Base-by-base conservation (phyloP, 1,140 invertebrate genomes). In the Caenorhabditis tropicalis region DNA sequence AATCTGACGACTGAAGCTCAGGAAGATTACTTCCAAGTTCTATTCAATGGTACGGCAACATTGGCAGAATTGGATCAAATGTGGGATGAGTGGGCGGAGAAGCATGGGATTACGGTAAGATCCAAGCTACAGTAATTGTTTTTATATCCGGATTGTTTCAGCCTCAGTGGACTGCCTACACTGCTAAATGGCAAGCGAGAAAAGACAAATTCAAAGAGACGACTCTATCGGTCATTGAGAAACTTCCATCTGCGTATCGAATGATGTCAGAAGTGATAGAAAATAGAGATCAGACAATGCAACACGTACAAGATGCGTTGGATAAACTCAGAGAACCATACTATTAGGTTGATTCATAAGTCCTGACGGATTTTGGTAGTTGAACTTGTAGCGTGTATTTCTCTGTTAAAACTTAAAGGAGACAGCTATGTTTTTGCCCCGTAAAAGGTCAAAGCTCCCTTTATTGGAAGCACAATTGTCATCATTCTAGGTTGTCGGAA, bases 1-100 rank as follows among this genome's bases (percentile, higher is more conserved):
- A 74, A 74, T 74, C 21, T 74, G 33, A 74, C 65, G 6, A 5
- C 27, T 3, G 65, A 74, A 43, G 65, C 36, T 46, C 65, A 74
- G 33, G 29, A 43, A 19, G 65, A 74, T 10, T 74, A 74, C 15
- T 74, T 74, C n/a, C 19, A 21, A 43, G 43, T 43, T 12, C n/a
- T 74, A 0, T 74, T 74, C 65, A 43, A 74, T 43, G 36, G 43
- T n/a, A 74, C 65, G 4, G 1, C 24, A 9, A 74, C 65, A 10
- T n/a, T 74, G 6, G 2, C 9, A 12, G 65, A 74, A 31, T 21
- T 74, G 65, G 65, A 74, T 46, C 19, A 74, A 2, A 21, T 24
- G 36, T 74, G 65, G 65, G 33, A 74, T 12, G 12, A 74, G 10
- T 74, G 65, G 65, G 65, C 65, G 5, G 65, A 74, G 65, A 74